Conservation (phyloP, 2,888 invertebrate species). For the Frankliniella intonsa region DNA sequence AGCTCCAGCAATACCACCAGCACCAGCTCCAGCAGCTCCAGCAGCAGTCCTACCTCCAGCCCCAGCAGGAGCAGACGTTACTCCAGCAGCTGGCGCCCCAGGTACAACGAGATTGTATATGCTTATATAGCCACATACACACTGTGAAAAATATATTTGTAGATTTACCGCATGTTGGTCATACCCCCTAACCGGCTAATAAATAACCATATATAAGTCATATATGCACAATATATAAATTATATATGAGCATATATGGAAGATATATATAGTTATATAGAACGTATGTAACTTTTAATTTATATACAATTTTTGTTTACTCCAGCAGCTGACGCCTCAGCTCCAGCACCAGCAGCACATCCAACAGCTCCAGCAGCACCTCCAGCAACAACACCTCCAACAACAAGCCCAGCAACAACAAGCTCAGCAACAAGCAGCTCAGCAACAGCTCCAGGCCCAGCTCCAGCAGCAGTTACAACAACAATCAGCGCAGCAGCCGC, state of each 20-base stretch:
- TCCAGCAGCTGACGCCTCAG: slow-evolving; percentile 59
- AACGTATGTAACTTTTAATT: no score
- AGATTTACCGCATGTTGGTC: no score
- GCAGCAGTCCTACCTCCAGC: slow-evolving; percentile 35
- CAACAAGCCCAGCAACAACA: not conserved
- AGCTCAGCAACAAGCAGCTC: slow-evolving; percentile 11
- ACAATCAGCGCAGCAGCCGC: not conserved
- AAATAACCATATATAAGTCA: no score
- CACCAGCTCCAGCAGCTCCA: slow-evolving; percentile 55
- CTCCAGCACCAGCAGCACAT: slow-evolving; percentile 51
- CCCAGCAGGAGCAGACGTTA: slow-evolving; percentile 41
- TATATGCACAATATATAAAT: no score
- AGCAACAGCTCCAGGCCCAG: not conserved
- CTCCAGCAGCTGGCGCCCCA: slow-evolving; percentile 27
- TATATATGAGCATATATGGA: no score
- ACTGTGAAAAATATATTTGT: no score
- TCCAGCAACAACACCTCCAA: slow-evolving; percentile 14
- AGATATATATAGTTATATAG: no score
- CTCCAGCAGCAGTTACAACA: slow-evolving; percentile 25
- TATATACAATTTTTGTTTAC: no score
- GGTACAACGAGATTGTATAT: no score
- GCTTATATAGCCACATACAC: no score
- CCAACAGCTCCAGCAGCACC: slow-evolving; percentile 51
- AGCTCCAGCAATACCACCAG: slow-evolving; percentile 40
- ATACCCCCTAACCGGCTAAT: no score